A percentile compares a stretch with the other conserved stretches of the same genome.
These are phyloP conservation scores for Gadus chalcogrammus DNA, from an alignment of 2,113 vertebrate genomes.

Conservation along the genomic window DNA sequence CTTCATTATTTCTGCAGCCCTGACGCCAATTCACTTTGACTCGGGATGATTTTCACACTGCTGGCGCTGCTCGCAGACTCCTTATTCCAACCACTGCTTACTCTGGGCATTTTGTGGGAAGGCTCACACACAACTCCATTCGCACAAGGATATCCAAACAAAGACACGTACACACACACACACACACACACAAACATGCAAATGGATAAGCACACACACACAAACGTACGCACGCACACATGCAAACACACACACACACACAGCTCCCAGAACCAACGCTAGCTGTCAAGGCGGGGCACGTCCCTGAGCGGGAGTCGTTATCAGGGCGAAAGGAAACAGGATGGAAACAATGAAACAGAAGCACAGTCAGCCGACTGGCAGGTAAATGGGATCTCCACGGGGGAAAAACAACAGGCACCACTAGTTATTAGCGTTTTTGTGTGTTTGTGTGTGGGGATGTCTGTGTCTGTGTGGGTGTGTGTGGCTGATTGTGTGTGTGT, in stretches of 20 bases:
- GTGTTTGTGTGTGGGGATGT: constrained; percentile 8
- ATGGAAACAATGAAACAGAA: constrained; percentile 31
- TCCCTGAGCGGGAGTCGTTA: constrained; percentile 51
- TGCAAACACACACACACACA: background rate
- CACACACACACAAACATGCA: background rate
- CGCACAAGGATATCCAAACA: background rate
- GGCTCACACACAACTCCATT: background rate
- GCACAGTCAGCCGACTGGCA: constrained; percentile 42
- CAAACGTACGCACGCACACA: background rate
- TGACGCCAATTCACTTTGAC: background rate
- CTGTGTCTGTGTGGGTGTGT: background rate
- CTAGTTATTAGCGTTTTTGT: constrained; percentile 29
- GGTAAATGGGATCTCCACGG: constrained; percentile 53
- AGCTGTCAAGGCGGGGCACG: constrained; percentile 48
- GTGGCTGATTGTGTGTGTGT: too few species aligned
- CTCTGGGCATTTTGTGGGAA: background rate
- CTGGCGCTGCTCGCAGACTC: background rate
- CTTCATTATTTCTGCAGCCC: background rate
- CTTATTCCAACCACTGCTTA: background rate
- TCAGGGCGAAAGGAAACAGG: constrained; percentile 15
- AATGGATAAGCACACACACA: background rate
- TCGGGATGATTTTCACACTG: background rate
- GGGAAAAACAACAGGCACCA: constrained; percentile 24
- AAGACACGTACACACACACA: background rate
- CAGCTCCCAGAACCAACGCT: background rate